Evolutionary conservation across 2,113 vertebrate genomes (phyloP).

Genomic region (Bubo blakistoni): DNA sequence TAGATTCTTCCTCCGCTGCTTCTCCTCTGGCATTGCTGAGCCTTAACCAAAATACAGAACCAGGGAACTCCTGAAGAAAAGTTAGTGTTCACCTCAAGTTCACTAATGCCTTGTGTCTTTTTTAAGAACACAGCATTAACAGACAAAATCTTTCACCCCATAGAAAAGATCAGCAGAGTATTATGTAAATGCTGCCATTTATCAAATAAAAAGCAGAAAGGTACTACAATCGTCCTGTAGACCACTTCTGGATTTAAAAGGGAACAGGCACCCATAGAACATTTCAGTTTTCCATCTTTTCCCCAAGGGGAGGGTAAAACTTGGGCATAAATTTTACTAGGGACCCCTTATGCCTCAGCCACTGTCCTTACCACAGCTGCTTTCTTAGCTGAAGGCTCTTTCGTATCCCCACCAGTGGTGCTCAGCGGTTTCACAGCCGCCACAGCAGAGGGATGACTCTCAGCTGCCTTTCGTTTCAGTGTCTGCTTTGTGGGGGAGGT

Average conservation of each 20-base stretch:
- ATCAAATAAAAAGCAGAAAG: neutral
- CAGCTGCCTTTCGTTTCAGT: slow-evolving; percentile 76
- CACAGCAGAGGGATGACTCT: slow-evolving; percentile 75
- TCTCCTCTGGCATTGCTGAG: neutral
- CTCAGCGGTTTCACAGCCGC: slow-evolving; percentile 87
- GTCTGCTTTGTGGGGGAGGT: slow-evolving; percentile 67
- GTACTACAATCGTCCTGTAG: neutral
- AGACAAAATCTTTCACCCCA: neutral
- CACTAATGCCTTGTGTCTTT: neutral
- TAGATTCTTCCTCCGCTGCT: neutral
- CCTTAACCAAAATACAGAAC: neutral
- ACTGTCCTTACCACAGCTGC: slow-evolving; percentile 56
- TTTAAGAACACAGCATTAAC: neutral
- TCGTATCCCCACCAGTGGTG: neutral
- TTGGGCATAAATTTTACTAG: neutral
- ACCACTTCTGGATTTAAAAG: neutral
- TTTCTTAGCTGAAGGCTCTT: slow-evolving; percentile 43
- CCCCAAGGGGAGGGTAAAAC: neutral
- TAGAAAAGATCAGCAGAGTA: neutral
- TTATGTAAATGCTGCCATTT: accelerated
- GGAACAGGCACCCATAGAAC: accelerated
- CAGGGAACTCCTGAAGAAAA: neutral
- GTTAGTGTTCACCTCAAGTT: neutral
- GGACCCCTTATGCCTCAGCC: too few species aligned
- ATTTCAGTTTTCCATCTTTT: neutral